These are phyloP conservation scores for Apamea monoglypha DNA, from an alignment of 2,888 invertebrate genomes.

Conservation along the genomic window DNA sequence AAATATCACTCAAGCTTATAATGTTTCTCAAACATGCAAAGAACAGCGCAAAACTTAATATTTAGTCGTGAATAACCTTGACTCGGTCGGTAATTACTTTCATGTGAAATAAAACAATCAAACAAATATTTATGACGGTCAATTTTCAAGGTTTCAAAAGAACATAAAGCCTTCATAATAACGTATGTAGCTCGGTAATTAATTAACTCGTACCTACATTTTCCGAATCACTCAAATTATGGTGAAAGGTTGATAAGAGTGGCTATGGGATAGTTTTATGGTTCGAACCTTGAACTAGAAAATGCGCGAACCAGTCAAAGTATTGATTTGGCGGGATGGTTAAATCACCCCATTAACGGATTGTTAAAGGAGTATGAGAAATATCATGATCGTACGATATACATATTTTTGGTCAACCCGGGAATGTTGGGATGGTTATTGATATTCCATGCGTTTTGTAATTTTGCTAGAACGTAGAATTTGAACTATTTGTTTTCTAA, in stretches of 20 bases:
- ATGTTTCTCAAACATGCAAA: slow-evolving; percentile 35
- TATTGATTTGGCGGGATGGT: slow-evolving; percentile 51
- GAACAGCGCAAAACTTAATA: slow-evolving; percentile 27
- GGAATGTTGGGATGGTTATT: not conserved
- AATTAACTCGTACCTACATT: slow-evolving; percentile 38
- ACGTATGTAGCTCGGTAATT: not conserved
- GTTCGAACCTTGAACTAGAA: slow-evolving; percentile 59
- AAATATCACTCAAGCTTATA: slow-evolving; percentile 8
- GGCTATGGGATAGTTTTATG: slow-evolving; percentile 36
- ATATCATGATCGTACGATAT: not conserved
- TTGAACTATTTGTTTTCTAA: not conserved
- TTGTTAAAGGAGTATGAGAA: not conserved
- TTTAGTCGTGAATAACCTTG: slow-evolving; percentile 33
- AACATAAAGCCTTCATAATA: not conserved
- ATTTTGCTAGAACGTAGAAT: not conserved
- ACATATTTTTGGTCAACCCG: not conserved
- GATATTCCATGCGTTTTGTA: not conserved
- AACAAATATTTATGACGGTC: slow-evolving; percentile 35
- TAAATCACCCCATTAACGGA: slow-evolving; percentile 14
- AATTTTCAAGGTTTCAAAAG: slow-evolving; percentile 38
- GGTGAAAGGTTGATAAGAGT: slow-evolving; percentile 39
- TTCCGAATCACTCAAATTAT: slow-evolving; percentile 41
- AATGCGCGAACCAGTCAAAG: slow-evolving; percentile 39
- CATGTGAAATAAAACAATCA: slow-evolving; percentile 35
- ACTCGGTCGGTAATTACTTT: slow-evolving; percentile 37